phyloP scores from a whole-genome alignment of 2,797 vertebrate genomes.

The Chrysolophus pictus region DNA sequence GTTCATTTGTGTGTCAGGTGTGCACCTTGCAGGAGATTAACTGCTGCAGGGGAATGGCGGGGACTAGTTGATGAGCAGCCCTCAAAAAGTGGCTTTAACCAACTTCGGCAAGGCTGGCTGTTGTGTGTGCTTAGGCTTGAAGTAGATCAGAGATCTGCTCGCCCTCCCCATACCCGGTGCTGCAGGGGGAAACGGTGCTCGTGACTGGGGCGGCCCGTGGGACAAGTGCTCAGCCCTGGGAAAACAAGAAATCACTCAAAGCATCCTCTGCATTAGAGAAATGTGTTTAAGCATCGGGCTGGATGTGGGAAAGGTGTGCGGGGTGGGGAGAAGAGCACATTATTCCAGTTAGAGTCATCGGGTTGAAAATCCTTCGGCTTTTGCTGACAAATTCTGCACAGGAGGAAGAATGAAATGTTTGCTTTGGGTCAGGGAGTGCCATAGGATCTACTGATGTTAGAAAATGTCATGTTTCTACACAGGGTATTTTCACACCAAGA shows the following conservation, averaged over 20 bases:
- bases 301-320: background rate
- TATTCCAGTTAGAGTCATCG: accelerated
- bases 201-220: background rate
- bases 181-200: too few relatives aligned
- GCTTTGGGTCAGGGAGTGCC: too few relatives aligned
- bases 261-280: background rate
- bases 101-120: background rate
- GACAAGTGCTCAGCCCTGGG: background rate
- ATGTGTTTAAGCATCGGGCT: too few relatives aligned
- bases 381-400: background rate
- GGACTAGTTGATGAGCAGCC: too few relatives aligned
- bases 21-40: background rate
- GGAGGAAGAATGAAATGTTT: accelerated
- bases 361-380: accelerated
- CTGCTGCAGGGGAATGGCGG: too few relatives aligned
- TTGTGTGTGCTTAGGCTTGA: background rate
- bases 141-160: background rate
- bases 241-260: background rate
- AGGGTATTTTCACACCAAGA: background rate
- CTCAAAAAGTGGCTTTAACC: background rate
- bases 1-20: background rate
- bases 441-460: accelerated
- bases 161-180: too few relatives aligned
- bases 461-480: accelerated
- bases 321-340: background rate